Conservation (phyloP, 2,888 invertebrate species). For the Heliothis peltigera region DNA sequence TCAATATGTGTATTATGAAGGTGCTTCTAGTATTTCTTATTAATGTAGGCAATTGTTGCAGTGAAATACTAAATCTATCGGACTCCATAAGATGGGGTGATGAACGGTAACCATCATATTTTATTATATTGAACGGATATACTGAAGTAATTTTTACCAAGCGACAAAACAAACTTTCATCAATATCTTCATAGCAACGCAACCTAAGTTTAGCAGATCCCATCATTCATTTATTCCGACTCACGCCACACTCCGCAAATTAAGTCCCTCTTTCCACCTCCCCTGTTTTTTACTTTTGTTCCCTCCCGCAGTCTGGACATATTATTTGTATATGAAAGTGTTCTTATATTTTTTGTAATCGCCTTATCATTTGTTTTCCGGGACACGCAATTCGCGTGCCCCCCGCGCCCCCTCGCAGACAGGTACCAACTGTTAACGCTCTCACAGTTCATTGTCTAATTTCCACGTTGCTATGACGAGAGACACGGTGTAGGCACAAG, state of each 20-base stretch:
- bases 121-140: too few species aligned
- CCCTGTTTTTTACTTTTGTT: conserved; percentile 15
- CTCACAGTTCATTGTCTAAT: conserved; percentile 70
- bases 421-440: conserved; percentile 63
- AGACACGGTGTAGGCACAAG: conserved; percentile 62
- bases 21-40: too few species aligned
- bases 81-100: too few species aligned
- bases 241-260: neutral
- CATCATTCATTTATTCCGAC: neutral
- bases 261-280: neutral
- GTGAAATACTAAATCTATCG: too few species aligned
- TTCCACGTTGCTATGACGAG: conserved; percentile 76
- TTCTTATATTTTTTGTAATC: conserved; percentile 58
- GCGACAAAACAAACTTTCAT: neutral
- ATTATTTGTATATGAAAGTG: conserved; percentile 42
- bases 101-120: too few species aligned
- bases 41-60: too few species aligned
- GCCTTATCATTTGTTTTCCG: conserved; percentile 55
- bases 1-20: too few species aligned
- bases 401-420: conserved; percentile 36
- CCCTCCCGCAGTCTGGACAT: conserved; percentile 5
- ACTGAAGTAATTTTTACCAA: neutral
- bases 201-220: neutral
- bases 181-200: neutral
- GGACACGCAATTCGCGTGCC: conserved; percentile 41